These are phyloP conservation scores for Euzophera pinguis DNA, from an alignment of 2,888 invertebrate genomes.

Conservation along the genomic window DNA sequence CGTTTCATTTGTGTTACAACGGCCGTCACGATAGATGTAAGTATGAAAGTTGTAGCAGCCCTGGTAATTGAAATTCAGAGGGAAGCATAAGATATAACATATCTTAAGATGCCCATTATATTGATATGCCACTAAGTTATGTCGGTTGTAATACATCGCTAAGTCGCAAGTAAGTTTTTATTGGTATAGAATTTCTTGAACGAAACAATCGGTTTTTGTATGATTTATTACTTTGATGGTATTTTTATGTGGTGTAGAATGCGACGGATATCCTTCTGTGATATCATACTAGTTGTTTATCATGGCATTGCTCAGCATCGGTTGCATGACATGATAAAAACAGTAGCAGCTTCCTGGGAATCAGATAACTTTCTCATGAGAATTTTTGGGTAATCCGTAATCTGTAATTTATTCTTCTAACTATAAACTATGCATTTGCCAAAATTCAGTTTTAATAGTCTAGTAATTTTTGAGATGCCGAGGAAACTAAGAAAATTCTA, in stretches of 20 bases:
- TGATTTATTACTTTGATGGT: background rate
- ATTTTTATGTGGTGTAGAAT: background rate
- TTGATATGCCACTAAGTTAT: conserved; percentile 2
- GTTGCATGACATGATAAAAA: too few species aligned
- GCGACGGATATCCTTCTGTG: background rate
- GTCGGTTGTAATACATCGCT: background rate
- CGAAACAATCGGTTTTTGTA: conserved; percentile 3
- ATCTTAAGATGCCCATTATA: conserved; percentile 2
- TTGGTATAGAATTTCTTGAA: background rate
- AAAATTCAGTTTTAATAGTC: too few species aligned
- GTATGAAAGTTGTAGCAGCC: background rate
- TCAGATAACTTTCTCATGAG: background rate
- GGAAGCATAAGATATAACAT: background rate
- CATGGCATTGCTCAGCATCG: too few species aligned
- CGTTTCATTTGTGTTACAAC: too few species aligned
- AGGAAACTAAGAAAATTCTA: too few species aligned
- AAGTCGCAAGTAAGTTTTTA: background rate
- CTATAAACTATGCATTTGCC: too few species aligned
- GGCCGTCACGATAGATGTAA: background rate
- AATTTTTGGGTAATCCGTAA: too few species aligned
- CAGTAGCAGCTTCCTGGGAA: too few species aligned
- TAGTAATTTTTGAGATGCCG: too few species aligned
- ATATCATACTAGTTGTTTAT: background rate
- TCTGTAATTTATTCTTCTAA: too few species aligned
- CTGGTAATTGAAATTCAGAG: background rate